Conservation (phyloP, 2,113 vertebrate species). For the Rhinopomastus cyanomelas region DNA sequence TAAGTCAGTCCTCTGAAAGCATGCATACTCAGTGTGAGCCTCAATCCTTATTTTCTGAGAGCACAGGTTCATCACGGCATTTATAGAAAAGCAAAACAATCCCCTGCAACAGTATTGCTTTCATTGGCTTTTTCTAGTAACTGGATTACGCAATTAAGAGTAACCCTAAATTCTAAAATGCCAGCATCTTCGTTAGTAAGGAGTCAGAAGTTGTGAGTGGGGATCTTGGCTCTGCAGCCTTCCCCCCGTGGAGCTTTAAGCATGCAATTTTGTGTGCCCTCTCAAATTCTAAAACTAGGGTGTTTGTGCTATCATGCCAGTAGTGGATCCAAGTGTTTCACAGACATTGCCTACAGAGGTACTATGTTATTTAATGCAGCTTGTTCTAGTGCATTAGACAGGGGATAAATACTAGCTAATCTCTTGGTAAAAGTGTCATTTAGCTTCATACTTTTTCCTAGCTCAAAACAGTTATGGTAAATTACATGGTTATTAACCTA, state of each 20-base stretch:
- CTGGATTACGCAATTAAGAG: neutral
- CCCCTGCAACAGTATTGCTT: neutral
- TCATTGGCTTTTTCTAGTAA: neutral
- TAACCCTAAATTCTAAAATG: neutral
- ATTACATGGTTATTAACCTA: neutral
- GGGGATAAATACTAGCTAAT: neutral
- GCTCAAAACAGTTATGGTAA: neutral
- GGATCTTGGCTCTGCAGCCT: neutral
- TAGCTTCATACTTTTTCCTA: neutral
- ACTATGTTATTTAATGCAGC: neutral
- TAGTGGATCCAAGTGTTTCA: neutral
- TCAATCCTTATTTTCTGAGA: neutral
- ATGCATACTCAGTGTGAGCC: neutral
- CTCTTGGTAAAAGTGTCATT: neutral
- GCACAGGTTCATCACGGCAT: rapidly evolving
- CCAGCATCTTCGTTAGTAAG: neutral
- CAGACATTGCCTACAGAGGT: neutral
- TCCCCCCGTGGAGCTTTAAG: neutral
- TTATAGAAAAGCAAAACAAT: neutral
- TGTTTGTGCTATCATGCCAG: neutral
- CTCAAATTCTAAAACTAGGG: neutral
- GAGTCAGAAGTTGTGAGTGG: neutral
- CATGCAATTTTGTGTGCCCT: neutral
- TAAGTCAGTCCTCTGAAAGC: neutral
- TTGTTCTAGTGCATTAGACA: neutral